Evolutionary conservation across 2,113 vertebrate species (phyloP), one percentile per base, ranked within the genome.

Genomic region (Scartelaos histophorus): DNA sequence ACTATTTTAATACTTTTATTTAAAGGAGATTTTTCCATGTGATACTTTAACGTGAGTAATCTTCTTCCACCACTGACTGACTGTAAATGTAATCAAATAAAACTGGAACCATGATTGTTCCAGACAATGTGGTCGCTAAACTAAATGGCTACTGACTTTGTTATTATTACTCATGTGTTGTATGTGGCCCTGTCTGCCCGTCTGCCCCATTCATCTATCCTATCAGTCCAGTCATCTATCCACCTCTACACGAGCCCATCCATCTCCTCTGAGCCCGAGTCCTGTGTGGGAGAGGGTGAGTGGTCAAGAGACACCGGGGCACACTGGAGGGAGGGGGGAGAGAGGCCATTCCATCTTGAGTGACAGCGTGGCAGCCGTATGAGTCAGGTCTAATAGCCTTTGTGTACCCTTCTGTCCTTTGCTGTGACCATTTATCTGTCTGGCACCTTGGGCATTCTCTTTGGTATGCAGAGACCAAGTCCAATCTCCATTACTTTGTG

Each of bases 211-310:
- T 85, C 85, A 90, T 89, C 80, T 75, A 84, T 82, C 87, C 83
- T 84, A 79, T 71, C 70, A 80, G 86, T 80, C 85, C 78, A 90
- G 80, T 82, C 87, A 87, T 90, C 86, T 69, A 84, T 87, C 74
- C 71, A 57, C 73, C 76, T 70, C 61, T 71, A 83, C 82, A 73
- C 78, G 69, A 71, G 60, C 60, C 76, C 87, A 91, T 90, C 82
- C 80, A 87, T 90, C 89, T 82, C 74, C 19, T n/a, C 68, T 82
- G 67, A 84, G 76, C 70, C 79, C 77, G 70, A 81, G 56, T 38
- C 73, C 45, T 53, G 65, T 47, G 67, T 60, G 60, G 57, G 51
- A 34, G 34, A 72, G 22, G 51, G 51, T 45, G 47, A 21, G 71
- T 61, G 19, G 47, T 34, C 15, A 35, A 46, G 6, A 22, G 65